A percentile compares a stretch with the other conserved stretches of the same genome.
Conservation (phyloP, 2,888 invertebrate species). For the Steromphala cineraria region DNA sequence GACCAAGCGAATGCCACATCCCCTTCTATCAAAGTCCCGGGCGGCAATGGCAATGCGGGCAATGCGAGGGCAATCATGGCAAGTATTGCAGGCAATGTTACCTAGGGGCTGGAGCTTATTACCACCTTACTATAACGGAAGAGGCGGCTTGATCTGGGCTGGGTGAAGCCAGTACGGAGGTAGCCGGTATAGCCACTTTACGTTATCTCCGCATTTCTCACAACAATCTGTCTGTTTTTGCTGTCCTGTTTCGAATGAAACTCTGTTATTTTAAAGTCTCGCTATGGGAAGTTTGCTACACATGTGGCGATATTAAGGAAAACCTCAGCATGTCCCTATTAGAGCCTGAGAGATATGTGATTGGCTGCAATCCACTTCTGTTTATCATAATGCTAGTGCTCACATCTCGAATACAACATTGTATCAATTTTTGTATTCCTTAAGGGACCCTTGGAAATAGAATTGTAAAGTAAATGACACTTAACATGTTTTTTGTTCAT, state of each 20-base stretch:
- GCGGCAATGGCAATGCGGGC: background rate
- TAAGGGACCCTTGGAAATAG: too few species aligned
- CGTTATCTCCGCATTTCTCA: background rate
- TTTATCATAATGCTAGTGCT: background rate
- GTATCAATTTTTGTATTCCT: background rate
- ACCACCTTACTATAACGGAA: background rate
- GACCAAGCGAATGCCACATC: background rate
- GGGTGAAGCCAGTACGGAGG: background rate
- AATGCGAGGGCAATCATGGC: background rate
- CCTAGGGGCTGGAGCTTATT: background rate
- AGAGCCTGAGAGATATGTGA: background rate
- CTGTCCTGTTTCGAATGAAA: slow-evolving; percentile 9
- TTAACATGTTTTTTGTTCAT: too few species aligned
- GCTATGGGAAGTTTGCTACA: background rate
- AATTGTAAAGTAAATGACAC: too few species aligned
- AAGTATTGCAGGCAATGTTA: background rate
- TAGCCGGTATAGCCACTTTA: background rate
- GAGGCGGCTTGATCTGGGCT: too few species aligned
- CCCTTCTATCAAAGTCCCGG: background rate
- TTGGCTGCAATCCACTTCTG: background rate
- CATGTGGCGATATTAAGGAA: slow-evolving; percentile 10
- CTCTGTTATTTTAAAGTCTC: background rate
- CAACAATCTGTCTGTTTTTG: slow-evolving; percentile 1
- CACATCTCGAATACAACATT: background rate
- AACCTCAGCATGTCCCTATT: background rate